These are phyloP conservation scores for Auanema sp. DNA, from an alignment of 2,888 invertebrate genomes.

Conservation along the genomic window DNA sequence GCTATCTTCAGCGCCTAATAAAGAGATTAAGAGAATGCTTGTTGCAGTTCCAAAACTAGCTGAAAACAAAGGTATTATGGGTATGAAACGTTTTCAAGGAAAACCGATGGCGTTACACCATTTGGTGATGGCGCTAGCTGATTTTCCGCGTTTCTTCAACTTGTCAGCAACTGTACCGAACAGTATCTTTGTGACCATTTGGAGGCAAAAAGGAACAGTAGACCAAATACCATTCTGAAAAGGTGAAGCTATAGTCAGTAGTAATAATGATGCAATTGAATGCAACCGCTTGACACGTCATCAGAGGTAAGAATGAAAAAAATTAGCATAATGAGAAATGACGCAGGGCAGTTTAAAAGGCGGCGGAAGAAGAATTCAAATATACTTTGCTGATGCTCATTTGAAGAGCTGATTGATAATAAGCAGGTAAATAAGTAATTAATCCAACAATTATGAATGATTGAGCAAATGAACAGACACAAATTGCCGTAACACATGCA, in stretches of 20 bases:
- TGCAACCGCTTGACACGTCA: neutral
- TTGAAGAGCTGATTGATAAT: slow-evolving; percentile 50
- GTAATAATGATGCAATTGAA: neutral
- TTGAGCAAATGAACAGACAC: slow-evolving; percentile 57
- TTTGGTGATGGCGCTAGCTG: slow-evolving; percentile 50
- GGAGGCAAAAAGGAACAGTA: slow-evolving; percentile 53
- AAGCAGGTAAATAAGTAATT: slow-evolving; percentile 56
- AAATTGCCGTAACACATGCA: slow-evolving; percentile 52
- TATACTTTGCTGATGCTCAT: slow-evolving; percentile 45
- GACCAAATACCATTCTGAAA: slow-evolving; percentile 58
- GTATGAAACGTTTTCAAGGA: too few species aligned
- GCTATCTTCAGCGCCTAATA: slow-evolving; percentile 24
- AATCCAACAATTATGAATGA: slow-evolving; percentile 55
- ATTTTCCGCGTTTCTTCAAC: slow-evolving; percentile 40
- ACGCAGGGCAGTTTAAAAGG: neutral
- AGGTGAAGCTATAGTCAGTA: too few species aligned
- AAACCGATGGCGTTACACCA: slow-evolving; percentile 49
- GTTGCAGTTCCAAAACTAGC: slow-evolving; percentile 55
- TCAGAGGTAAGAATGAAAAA: too few species aligned
- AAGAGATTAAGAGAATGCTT: slow-evolving; percentile 41
- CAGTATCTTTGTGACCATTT: slow-evolving; percentile 54
- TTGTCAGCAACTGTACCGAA: slow-evolving; percentile 54
- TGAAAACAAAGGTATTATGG: slow-evolving; percentile 13
- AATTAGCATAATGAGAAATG: slow-evolving; percentile 5
- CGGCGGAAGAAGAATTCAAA: neutral